These are phyloP conservation scores for Phaethon lepturus DNA, from an alignment of 2,113 vertebrate genomes.

Conservation along the genomic window DNA sequence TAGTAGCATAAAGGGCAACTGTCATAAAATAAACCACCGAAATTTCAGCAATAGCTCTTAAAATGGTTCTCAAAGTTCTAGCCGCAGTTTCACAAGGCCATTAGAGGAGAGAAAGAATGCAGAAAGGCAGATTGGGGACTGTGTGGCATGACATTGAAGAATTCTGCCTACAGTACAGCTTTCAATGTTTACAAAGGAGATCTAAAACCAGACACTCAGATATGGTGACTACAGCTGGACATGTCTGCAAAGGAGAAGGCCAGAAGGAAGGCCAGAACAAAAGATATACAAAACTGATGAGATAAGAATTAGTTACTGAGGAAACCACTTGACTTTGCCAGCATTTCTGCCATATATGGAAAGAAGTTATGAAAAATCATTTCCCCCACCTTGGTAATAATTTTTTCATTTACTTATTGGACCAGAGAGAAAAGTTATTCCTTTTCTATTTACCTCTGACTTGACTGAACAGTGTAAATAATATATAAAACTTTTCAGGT, in stretches of 20 bases:
- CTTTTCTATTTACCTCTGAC: constrained; percentile 42
- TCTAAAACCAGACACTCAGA: not conserved
- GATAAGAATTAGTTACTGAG: not conserved
- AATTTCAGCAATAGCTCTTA: not conserved
- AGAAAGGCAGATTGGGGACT: not conserved
- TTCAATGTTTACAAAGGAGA: not conserved
- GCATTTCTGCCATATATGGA: not conserved
- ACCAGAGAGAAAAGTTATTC: constrained; percentile 20
- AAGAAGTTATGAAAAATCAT: not conserved
- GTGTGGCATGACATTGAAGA: not conserved
- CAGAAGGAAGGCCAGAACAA: not conserved
- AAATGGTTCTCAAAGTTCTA: not conserved
- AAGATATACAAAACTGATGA: not conserved
- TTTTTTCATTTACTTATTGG: constrained; percentile 40
- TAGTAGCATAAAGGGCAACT: not conserved
- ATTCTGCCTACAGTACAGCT: not conserved
- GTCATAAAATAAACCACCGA: not conserved
- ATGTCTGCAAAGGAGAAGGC: not conserved
- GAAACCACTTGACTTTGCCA: not conserved
- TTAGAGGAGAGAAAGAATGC: not conserved
- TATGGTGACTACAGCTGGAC: not conserved
- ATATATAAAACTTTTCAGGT: constrained; percentile 39
- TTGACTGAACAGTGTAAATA: constrained; percentile 52
- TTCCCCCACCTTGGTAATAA: not conserved
- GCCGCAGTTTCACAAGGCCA: not conserved